Evolutionary conservation across 1,140 invertebrate genomes (phyloP).

Genomic region (Helicoverpa armigera): DNA sequence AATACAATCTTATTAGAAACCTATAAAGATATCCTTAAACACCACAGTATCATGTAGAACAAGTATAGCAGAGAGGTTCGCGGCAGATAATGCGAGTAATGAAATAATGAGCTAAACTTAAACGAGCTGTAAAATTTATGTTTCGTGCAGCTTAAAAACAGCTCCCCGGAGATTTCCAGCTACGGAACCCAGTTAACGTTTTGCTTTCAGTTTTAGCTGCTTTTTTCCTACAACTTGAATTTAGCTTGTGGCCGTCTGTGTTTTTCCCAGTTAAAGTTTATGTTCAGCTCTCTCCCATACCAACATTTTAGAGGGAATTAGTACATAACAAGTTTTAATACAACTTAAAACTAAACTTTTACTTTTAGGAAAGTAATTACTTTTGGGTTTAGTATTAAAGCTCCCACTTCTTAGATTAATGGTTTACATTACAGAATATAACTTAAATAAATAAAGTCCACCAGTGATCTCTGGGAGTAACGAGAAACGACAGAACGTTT

Average conservation of each 20-base stretch:
- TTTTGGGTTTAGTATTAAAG: background rate
- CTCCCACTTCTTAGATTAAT: background rate
- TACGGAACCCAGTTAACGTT: slow-evolving; percentile 77
- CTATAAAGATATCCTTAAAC: background rate
- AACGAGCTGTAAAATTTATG: slow-evolving; percentile 81
- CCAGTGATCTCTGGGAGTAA: slow-evolving; percentile 28
- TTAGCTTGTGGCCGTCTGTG: slow-evolving; percentile 62
- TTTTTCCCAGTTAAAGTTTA: slow-evolving; percentile 62
- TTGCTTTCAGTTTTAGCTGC: slow-evolving; percentile 66
- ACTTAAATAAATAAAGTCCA: slow-evolving; percentile 17
- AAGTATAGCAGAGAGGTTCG: background rate
- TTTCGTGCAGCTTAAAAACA: slow-evolving; percentile 80
- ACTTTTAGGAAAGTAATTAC: slow-evolving; percentile 20
- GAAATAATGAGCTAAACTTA: slow-evolving; percentile 81
- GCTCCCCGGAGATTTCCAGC: slow-evolving; percentile 73
- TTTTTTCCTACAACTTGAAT: slow-evolving; percentile 70
- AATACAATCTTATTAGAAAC: background rate
- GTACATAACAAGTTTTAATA: slow-evolving; percentile 38
- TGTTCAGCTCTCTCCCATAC: slow-evolving; percentile 48
- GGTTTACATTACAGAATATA: slow-evolving; percentile 1
- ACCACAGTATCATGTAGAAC: background rate
- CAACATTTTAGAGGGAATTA: slow-evolving; percentile 49
- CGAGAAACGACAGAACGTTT: slow-evolving; percentile 27
- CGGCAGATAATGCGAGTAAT: slow-evolving; percentile 69
- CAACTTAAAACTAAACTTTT: slow-evolving; percentile 15